Base-by-base conservation (phyloP, 1,140 invertebrate species). In the Saxidomus purpurata region DNA sequence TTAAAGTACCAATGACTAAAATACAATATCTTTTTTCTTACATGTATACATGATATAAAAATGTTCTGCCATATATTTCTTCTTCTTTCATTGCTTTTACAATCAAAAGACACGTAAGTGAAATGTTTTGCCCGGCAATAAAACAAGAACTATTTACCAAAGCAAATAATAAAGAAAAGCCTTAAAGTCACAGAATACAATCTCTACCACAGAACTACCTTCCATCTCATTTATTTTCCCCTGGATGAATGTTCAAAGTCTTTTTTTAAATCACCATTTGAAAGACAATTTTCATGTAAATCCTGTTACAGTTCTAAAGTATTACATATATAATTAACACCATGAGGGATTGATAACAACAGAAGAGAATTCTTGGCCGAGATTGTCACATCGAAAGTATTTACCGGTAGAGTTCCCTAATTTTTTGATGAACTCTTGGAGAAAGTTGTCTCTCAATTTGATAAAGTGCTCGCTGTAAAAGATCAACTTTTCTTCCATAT, bases 401-500 rank as follows among this genome's bases (percentile, higher is more conserved):
- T 90, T 85, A 93, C 92, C 90, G 89, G 90, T 98, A 98, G n/a
- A 98, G 96, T 96, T 98, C 98, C 95, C 97, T 96, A 90, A 98
- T 98, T 96, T 98, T 98, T 87, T 97, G 96, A 92, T 97, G 97
- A 85, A 98, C 97, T 85, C 97, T 97, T 90, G 97, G 96, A 69
- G 97, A 97, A 93, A 97, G 97, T 90, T 97, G 96, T 95, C 97
- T 97, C 82, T 98, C 96, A 87, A 98, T 96, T 94, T 98, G 97
- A 88, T 98, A 91, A 55, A 95, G 94, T 90, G 98, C 98, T 95
- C 98, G 96, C 88, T 97, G 96, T 96, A 98, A 97, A 80, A 99
- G 96, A 96, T 99, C 98, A 90, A 97, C 97, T 96, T 99, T 99
- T 95, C 98, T 97, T 90, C 98, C 98, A 93, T 97, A 97, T 96